Evolutionary conservation across 2,797 vertebrate genomes (phyloP), one percentile per base, ranked within the genome.

Genomic region (Danio kyathit): DNA sequence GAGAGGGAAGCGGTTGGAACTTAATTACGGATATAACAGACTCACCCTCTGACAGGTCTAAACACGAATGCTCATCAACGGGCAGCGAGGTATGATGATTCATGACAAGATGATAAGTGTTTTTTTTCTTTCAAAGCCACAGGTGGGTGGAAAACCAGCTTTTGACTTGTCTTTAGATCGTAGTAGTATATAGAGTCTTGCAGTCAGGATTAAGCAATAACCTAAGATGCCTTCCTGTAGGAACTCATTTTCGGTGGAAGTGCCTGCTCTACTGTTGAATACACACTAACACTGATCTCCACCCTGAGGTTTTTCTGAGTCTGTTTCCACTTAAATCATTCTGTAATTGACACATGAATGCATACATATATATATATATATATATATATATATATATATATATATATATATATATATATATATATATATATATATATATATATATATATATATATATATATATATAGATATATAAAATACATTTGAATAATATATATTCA

Each of bases 21-120:
- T 19, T 49, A 74, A 74, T 49, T 57, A 21, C n/a, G 12, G 51
- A 66, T 88, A 87, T 84, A 83, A 88, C 88, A 89, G 61, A 41
- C 79, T 80, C 79, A 74, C 70, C 79, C 61, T 80, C 41, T 11
- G 59, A 74, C 79, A 64, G 21, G 79, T 63, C 70, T 48, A 56
- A 66, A 74, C 79, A 49, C 12, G 79, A 74, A 52, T 17, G 40
- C 40, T n/a, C 40, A n/a, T 43, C 66, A 63, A 56, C n/a, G 16
- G 38, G 48, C 16, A 80, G 74, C 82, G 80, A 86, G 74, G 77
- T 78, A 54, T 64, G 79, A 79, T 69, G 83, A 21, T 79, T 66
- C 29, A 54, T 72, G 65, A 80, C 59, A 46, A 40, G 13, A 56
- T 54, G 51, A 29, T 64, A 52, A 54, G 41, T 29, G 44, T 54